These are phyloP conservation scores for Epizoanthus illoricatus DNA, from an alignment of 92 coral and sea anemone genomes.

Conservation along the genomic window DNA sequence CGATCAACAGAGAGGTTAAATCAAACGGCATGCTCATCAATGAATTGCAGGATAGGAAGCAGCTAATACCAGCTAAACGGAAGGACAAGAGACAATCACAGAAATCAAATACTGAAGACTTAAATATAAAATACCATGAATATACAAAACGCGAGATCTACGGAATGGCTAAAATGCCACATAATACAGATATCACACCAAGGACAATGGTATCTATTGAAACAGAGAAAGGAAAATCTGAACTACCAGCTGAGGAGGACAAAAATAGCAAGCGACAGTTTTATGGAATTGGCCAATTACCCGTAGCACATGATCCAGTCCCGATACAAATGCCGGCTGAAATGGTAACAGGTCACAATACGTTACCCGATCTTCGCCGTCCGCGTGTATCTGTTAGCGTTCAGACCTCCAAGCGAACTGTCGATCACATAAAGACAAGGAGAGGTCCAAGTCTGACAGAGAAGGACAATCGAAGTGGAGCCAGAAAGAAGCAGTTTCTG, in stretches of 20 bases:
- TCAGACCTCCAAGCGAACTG: background rate
- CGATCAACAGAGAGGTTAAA: constrained; percentile 49
- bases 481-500: constrained; percentile 23
- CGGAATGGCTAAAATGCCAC: constrained; percentile 60
- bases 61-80: constrained; percentile 47
- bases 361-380: background rate
- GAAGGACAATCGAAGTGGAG: background rate
- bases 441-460: background rate
- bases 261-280: too few relatives aligned
- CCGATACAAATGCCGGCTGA: background rate
- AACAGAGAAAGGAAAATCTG: too few relatives aligned
- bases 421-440: background rate
- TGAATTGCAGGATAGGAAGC: constrained; percentile 67
- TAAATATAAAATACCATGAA: background rate
- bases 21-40: constrained; percentile 68
- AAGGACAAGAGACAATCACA: constrained; percentile 10
- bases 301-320: background rate
- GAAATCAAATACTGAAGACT: background rate
- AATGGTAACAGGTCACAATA: background rate
- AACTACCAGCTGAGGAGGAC: too few relatives aligned
- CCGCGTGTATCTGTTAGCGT: background rate
- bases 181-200: constrained; percentile 9
- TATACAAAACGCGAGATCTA: constrained; percentile 58
- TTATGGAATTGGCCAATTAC: too few relatives aligned
- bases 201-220: too few relatives aligned